Evolutionary conservation across 2,888 invertebrate genomes (phyloP).

Genomic region (Spilosoma lubricipeda): DNA sequence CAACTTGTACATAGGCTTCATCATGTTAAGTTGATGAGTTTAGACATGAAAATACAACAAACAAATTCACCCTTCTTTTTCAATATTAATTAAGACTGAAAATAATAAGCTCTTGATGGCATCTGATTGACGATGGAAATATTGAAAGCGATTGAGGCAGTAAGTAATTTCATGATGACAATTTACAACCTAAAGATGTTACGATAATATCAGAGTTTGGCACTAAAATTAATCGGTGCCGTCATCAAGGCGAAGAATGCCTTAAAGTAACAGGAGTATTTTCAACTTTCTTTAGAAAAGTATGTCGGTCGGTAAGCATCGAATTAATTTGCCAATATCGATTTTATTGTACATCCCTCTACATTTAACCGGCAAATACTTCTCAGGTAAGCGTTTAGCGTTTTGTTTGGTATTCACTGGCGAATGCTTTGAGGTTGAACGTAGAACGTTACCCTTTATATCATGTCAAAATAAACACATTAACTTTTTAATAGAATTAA

Average conservation of each 20-base stretch:
- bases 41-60: neutral
- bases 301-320: neutral
- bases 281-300: neutral
- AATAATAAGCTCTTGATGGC: slow-evolving; percentile 26
- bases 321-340: neutral
- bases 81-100: slow-evolving; percentile 6
- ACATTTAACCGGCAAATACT: neutral
- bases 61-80: neutral
- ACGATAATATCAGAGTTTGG: slow-evolving; percentile 53
- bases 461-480: neutral
- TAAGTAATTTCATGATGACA: slow-evolving; percentile 51
- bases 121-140: slow-evolving; percentile 36
- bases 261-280: slow-evolving; percentile 42
- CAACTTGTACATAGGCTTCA: neutral
- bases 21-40: neutral
- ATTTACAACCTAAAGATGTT: slow-evolving; percentile 57
- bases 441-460: neutral
- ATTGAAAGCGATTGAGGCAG: slow-evolving; percentile 49
- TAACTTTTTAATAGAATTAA: too few relatives aligned
- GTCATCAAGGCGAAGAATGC: slow-evolving; percentile 44
- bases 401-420: neutral
- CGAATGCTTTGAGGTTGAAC: neutral
- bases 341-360: neutral
- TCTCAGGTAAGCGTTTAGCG: neutral
- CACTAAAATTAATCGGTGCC: slow-evolving; percentile 55